Percentiles rank a stretch among this genome's conserved stretches.
Conservation (phyloP, 2,888 invertebrate species). For the Microchrysa polita region DNA sequence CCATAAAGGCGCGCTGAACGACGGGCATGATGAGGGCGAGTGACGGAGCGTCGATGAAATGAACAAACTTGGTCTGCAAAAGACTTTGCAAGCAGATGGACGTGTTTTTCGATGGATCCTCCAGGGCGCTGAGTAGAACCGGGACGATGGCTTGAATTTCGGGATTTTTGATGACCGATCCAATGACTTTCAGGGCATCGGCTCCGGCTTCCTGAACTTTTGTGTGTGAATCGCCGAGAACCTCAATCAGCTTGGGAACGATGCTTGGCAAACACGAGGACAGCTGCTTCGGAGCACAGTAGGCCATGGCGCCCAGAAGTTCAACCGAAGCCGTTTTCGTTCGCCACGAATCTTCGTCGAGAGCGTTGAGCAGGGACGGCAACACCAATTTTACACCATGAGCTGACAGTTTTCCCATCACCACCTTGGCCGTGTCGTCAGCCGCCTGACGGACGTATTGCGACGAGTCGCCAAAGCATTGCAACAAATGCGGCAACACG, state of each 20-base stretch:
- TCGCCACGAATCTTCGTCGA: slow-evolving; percentile 98
- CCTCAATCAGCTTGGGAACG: slow-evolving; percentile 96
- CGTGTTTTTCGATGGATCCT: slow-evolving; percentile 96
- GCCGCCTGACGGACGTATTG: slow-evolving; percentile 96
- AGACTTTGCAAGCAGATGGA: slow-evolving; percentile 92
- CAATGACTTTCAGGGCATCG: slow-evolving; percentile 94
- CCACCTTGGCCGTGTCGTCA: slow-evolving; percentile 94
- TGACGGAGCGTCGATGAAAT: slow-evolving; percentile 99
- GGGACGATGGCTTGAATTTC: slow-evolving; percentile 96
- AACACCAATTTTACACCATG: slow-evolving; percentile 98
- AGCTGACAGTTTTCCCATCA: slow-evolving; percentile 93
- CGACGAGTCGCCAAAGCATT: slow-evolving; percentile 95
- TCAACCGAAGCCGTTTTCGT: slow-evolving; percentile 98
- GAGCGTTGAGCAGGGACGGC: slow-evolving; percentile 89
- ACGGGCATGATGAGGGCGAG: slow-evolving; percentile 99
- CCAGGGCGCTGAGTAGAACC: slow-evolving; percentile 86
- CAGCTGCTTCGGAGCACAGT: slow-evolving; percentile 98
- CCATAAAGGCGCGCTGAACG: slow-evolving; percentile 96
- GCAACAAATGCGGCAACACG: slow-evolving; percentile 91
- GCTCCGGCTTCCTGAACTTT: slow-evolving; percentile 97
- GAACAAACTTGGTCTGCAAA: slow-evolving; percentile 96
- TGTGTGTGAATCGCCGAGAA: slow-evolving; percentile 96
- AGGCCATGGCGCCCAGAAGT: slow-evolving; percentile 96
- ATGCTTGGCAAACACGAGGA: slow-evolving; percentile 98
- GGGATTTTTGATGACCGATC: slow-evolving; percentile 97